Conservation (phyloP, 53 echinoderm and acorn worm species). For the Paracentrotus lividus region DNA sequence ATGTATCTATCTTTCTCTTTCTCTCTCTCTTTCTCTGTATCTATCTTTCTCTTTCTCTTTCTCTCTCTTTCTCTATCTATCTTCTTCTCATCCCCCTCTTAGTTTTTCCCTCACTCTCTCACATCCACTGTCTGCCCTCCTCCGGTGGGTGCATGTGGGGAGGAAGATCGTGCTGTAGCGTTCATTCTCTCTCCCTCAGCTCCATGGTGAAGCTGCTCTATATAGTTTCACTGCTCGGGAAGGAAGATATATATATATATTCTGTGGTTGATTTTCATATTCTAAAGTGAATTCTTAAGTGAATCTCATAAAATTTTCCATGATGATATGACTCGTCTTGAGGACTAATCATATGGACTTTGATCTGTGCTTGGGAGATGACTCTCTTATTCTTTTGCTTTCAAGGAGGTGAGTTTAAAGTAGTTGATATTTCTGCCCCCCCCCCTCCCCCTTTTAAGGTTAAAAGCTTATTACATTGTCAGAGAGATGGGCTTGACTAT, state of each 20-base stretch:
- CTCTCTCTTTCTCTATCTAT: no score
- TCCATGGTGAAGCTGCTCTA: background rate
- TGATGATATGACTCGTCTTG: background rate
- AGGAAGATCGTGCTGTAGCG: background rate
- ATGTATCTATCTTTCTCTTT: background rate
- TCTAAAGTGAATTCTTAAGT: background rate
- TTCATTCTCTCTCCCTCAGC: background rate
- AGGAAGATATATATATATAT: background rate
- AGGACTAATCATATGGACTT: slow-evolving; percentile 24
- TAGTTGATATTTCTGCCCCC: background rate
- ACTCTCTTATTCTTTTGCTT: slow-evolving; percentile 39
- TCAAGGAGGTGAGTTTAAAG: background rate
- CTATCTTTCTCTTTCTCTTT: background rate
- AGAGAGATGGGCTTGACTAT: background rate
- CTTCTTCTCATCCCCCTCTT: background rate
- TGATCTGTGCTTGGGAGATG: background rate
- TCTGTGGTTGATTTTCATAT: background rate
- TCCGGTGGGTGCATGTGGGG: background rate
- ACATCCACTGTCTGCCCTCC: background rate
- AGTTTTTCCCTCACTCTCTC: background rate
- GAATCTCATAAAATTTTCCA: background rate
- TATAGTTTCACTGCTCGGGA: background rate
- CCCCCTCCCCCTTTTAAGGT: no score
- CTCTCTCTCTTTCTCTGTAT: background rate
- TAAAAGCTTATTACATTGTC: no score